Evolutionary conservation across 2,888 invertebrate species (phyloP).

Genomic region (Tryphoninae sp.): DNA sequence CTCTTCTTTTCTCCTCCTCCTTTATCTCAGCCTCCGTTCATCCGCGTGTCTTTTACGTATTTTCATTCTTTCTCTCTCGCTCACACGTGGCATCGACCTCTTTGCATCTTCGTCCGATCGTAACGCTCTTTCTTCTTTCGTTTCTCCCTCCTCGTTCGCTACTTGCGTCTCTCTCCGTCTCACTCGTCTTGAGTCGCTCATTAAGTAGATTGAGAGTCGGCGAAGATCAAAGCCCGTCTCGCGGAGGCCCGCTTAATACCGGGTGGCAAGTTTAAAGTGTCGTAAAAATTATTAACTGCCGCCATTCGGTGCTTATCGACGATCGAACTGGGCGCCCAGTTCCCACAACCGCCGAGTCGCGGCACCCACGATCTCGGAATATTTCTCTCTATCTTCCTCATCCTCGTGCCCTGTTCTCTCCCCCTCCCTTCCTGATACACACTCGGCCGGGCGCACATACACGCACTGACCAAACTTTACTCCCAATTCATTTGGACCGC

Average conservation of each 20-base stretch:
- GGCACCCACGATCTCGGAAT: constrained; percentile 17
- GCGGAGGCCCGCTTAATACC: constrained; percentile 78
- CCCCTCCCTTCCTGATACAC: background rate
- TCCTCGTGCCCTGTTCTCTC: constrained; percentile 12
- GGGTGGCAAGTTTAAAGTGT: constrained; percentile 79
- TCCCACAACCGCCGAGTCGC: constrained; percentile 7
- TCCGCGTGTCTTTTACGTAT: constrained; percentile 23
- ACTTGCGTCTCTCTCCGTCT: constrained; percentile 22
- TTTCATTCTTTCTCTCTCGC: constrained; percentile 58
- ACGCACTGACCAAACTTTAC: background rate
- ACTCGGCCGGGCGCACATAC: background rate
- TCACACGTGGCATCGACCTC: constrained; percentile 2
- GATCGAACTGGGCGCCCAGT: constrained; percentile 70
- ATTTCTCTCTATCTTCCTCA: constrained; percentile 41
- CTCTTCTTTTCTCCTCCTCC: constrained; percentile 46
- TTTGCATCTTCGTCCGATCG: constrained; percentile 32
- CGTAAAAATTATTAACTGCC: constrained; percentile 79
- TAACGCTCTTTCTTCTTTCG: constrained; percentile 45
- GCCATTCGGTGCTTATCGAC: constrained; percentile 75
- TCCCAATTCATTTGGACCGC: constrained; percentile 3
- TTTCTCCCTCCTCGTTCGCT: constrained; percentile 12
- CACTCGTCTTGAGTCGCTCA: constrained; percentile 68
- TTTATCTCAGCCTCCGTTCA: constrained; percentile 48
- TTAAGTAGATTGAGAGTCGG: constrained; percentile 77
- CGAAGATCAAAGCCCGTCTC: constrained; percentile 78